Percentiles rank a stretch among this genome's conserved stretches.
Conservation (phyloP, 2,797 vertebrate genomes). For the Masticophis lateralis region DNA sequence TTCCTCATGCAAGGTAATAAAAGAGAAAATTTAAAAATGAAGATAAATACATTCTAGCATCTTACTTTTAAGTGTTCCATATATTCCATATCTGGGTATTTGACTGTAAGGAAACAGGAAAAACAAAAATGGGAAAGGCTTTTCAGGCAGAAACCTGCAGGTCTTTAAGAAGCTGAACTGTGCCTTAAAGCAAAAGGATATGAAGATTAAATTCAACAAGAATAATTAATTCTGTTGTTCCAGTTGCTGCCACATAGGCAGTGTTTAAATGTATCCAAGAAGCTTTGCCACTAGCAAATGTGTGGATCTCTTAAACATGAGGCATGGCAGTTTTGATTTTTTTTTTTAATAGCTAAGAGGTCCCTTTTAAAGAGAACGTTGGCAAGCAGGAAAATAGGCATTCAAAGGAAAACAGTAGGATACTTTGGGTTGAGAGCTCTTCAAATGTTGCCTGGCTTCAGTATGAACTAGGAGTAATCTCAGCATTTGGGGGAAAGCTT, state of each 20-base stretch:
- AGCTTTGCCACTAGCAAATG: conserved; percentile 15
- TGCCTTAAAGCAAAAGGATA: conserved; percentile 29
- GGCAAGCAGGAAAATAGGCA: neutral
- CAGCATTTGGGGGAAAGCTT: neutral
- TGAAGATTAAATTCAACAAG: conserved; percentile 23
- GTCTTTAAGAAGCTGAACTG: conserved; percentile 7
- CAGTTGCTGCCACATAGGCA: conserved; percentile 4
- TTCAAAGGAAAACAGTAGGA: neutral
- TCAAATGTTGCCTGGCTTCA: neutral
- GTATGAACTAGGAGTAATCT: neutral
- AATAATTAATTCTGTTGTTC: conserved; percentile 30
- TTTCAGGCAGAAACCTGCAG: conserved; percentile 27
- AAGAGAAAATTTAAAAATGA: neutral
- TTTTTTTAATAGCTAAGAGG: conserved; percentile 1
- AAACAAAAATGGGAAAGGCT: neutral
- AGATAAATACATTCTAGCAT: neutral
- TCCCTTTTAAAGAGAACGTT: neutral
- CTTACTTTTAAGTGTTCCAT: neutral
- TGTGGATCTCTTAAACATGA: conserved; percentile 5
- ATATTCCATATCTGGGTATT: neutral
- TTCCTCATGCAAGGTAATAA: neutral
- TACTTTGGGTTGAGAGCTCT: neutral
- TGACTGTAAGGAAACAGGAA: neutral
- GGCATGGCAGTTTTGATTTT: neutral
- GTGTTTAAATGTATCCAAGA: neutral